Percentiles rank a stretch among this genome's conserved stretches.
Evolutionary conservation across 2,797 vertebrate genomes (phyloP).

Genomic region (Poecilia gillii): DNA sequence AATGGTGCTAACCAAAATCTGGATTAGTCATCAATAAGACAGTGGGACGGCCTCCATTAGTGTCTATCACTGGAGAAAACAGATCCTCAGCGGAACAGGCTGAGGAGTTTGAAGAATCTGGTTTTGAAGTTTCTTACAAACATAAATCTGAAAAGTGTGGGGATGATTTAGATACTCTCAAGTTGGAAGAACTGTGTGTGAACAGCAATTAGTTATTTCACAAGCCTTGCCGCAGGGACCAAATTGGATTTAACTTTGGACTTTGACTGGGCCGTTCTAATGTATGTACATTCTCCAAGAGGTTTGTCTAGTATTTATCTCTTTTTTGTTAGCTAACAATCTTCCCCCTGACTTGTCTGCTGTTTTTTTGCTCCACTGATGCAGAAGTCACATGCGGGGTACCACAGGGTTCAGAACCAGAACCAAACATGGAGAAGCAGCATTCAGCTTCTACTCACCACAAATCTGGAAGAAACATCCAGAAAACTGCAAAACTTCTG

Average conservation of each 20-base stretch:
- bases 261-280: not conserved
- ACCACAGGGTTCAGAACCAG: no score
- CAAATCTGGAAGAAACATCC: no score
- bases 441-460: no score
- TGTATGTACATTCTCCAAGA: not conserved
- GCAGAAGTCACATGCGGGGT: no score
- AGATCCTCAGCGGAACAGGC: not conserved
- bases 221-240: no score
- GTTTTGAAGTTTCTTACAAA: not conserved
- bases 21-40: not conserved
- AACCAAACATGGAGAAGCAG: no score
- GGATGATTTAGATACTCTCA: not conserved
- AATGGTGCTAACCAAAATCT: not conserved
- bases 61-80: not conserved
- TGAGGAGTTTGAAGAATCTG: not conserved
- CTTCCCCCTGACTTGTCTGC: no score
- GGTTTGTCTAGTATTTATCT: not conserved
- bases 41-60: not conserved
- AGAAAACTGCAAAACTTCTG: no score
- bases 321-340: not conserved
- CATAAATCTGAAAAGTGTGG: not conserved
- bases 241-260: not conserved
- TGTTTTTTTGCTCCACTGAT: no score
- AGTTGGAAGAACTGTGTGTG: not conserved
- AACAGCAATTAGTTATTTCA: not conserved